Evolutionary conservation across 2,797 vertebrate genomes (phyloP), one percentile per base, ranked within the genome.

Genomic region (Pseudopleuronectes americanus): DNA sequence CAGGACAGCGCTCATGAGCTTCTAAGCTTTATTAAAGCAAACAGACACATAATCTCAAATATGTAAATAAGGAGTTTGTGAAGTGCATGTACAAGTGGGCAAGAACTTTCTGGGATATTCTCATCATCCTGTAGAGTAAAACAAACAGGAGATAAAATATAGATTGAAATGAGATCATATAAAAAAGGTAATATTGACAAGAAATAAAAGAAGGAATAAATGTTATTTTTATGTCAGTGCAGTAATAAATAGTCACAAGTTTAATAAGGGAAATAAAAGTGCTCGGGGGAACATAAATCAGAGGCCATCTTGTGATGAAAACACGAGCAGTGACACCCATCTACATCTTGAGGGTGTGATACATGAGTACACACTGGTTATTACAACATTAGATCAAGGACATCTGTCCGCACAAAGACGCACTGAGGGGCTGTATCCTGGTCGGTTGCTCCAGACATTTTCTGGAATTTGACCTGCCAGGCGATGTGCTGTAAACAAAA

Each of bases 11-110:
- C 49, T 10, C 13, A 22, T 53, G 47, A 43, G 43, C 59, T 78
- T 57, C 31, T 26, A 66, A 21, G 13, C 21, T 76, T 79, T 79
- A 69, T 76, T 62, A 69, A 64, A 58, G 47, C 51, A 57, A 66
- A 64, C 24, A 17, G 17, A 48, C 31, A 47, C 26, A 84, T 56
- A 19, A 77, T 79, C 36, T 66, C 28, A 67, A 33, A 64, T 43
- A 65, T 76, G 68, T 73, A 64, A 74, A 70, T 63, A n/a, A 67
- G 23, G 47, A 21, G 33, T 55, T 28, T 60, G 54, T 47, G 21
- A 31, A 49, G 10, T 54, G 55, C 51, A 52, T n/a, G 23, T 48
- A 56, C 54, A 4, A 76, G 49, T 54, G 49, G 47, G 22, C 14
- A 3, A 1, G 16, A n/a, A n/a, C n/a, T 52, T 55, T 3, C 36